Evolutionary conservation across 2,888 invertebrate species (phyloP).

Genomic region (Philopedon plagiatum): DNA sequence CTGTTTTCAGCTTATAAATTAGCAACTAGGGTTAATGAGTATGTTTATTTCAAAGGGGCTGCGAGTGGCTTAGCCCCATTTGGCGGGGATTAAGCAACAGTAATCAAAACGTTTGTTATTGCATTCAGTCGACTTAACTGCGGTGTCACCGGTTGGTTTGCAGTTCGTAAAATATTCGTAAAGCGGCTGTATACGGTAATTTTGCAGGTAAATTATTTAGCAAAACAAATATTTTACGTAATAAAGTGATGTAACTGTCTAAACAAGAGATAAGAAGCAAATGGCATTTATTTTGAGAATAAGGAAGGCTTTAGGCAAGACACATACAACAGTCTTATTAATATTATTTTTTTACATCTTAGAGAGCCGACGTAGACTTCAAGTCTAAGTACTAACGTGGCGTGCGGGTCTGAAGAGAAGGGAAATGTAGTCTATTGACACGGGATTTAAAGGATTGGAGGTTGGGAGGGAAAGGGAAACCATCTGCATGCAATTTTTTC

Average conservation of each 20-base stretch:
- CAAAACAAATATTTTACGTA: conserved; percentile 4
- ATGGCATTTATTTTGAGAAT: neutral
- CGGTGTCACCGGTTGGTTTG: conserved; percentile 29
- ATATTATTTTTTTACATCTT: no score
- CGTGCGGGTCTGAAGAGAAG: no score
- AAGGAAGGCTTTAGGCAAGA: neutral
- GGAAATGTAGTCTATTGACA: no score
- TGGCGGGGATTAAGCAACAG: conserved; percentile 42
- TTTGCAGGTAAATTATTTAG: conserved; percentile 21
- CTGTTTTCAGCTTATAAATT: conserved; percentile 54
- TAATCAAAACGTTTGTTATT: conserved; percentile 47
- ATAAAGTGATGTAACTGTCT: neutral
- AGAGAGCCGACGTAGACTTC: no score
- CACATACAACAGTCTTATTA: no score
- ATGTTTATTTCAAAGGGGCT: conserved; percentile 56
- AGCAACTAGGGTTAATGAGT: conserved; percentile 57
- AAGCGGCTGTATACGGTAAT: conserved; percentile 29
- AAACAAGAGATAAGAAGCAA: neutral
- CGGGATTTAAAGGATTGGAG: no score
- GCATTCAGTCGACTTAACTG: conserved; percentile 39
- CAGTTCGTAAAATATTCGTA: conserved; percentile 28
- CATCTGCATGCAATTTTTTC: no score
- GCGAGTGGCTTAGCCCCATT: conserved; percentile 48
- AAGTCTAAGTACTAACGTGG: no score
- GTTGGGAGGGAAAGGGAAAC: no score